A percentile compares a stretch with the other conserved stretches of the same genome.
These are phyloP conservation scores for Chrysochloris asiatica DNA, from an alignment of 2,113 vertebrate genomes.

Conservation along the genomic window DNA sequence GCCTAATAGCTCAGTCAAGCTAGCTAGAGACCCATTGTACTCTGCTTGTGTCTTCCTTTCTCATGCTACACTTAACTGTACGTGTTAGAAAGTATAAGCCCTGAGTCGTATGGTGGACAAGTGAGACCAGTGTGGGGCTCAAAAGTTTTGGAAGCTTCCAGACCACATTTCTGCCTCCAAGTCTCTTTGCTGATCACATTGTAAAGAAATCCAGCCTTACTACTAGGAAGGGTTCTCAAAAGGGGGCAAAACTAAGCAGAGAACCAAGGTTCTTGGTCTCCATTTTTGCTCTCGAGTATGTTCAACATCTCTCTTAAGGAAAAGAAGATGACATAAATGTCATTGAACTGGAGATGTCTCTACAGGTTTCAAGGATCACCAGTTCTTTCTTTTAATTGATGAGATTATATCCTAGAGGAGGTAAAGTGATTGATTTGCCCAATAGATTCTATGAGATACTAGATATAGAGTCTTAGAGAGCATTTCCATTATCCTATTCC, in stretches of 20 bases:
- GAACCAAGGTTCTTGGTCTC: neutral
- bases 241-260: neutral
- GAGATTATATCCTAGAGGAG: neutral
- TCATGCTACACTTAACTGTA: accelerated
- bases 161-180: neutral
- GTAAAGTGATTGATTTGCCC: neutral
- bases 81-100: accelerated
- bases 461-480: neutral
- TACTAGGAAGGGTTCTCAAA: neutral
- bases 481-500: neutral
- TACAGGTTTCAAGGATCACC: neutral
- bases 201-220: neutral
- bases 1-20: neutral
- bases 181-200: neutral
- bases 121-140: neutral
- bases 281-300: neutral
- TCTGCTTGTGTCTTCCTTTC: neutral
- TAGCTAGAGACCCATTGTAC: neutral
- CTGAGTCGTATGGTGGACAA: neutral
- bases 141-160: neutral
- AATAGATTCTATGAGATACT: neutral
- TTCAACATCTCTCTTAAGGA: neutral
- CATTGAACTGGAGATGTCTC: neutral
- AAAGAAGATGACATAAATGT: neutral
- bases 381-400: neutral